Percentiles rank a stretch among this genome's conserved stretches.
These are phyloP conservation scores for Erythrocercus mccallii DNA, from an alignment of 2,113 vertebrate species.

Conservation along the genomic window DNA sequence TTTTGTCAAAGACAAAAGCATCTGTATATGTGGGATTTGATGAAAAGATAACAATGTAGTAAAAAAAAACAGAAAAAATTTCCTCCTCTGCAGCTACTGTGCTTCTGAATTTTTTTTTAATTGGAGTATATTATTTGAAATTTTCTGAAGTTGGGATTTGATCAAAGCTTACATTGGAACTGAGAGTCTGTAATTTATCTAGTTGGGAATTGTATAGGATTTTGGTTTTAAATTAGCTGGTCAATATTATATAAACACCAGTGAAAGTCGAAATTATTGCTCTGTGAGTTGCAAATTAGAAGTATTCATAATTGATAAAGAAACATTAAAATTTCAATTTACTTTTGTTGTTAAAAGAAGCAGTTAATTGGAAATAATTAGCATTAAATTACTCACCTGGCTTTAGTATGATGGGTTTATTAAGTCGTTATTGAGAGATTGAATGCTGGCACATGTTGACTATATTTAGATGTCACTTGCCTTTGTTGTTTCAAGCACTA, in stretches of 20 bases:
- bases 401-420: background rate
- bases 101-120: background rate
- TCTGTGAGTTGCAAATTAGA: background rate
- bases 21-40: background rate
- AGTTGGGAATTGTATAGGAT: background rate
- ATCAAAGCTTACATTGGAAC: background rate
- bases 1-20: background rate
- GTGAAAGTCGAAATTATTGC: background rate
- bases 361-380: slow-evolving; percentile 18
- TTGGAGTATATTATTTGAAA: background rate
- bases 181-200: background rate
- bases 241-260: background rate
- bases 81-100: background rate
- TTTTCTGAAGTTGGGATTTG: background rate
- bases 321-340: background rate
- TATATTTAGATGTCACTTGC: background rate
- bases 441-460: background rate
- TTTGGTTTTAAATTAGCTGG: background rate
- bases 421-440: background rate
- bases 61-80: too few species aligned
- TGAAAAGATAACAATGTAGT: background rate
- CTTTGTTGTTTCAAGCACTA: background rate
- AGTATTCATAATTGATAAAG: background rate
- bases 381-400: slow-evolving; percentile 2
- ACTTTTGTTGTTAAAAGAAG: background rate